Percentiles rank a stretch among this genome's conserved stretches.
phyloP scores from a whole-genome alignment of 2,888 invertebrate genomes.

The Drosophila pseudotakahashii region DNA sequence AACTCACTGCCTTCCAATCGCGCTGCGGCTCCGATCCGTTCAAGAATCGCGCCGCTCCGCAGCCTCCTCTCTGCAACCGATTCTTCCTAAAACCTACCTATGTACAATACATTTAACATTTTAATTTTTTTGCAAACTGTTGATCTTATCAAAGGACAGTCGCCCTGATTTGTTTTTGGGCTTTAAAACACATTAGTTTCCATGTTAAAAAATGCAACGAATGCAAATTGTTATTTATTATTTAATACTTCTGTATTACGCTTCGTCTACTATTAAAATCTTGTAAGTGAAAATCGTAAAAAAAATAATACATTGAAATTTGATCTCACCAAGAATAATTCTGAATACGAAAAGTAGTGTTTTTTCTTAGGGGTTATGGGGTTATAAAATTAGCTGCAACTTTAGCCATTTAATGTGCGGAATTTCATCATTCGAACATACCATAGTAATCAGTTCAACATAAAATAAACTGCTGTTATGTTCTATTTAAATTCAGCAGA shows the following conservation, averaged over 20 bases:
- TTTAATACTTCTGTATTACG: constrained; percentile 65
- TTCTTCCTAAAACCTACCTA: constrained; percentile 71
- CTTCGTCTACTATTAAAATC: constrained; percentile 60
- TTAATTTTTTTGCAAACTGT: constrained; percentile 68
- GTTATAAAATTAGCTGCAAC: background rate
- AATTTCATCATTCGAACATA: background rate
- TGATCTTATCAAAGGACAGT: constrained; percentile 58
- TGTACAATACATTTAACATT: constrained; percentile 68
- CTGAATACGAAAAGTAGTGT: constrained; percentile 4
- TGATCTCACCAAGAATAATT: constrained; percentile 65
- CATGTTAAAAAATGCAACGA: constrained; percentile 70
- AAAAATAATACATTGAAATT: constrained; percentile 62
- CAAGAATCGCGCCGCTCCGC: constrained; percentile 54
- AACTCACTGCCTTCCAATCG: constrained; percentile 71
- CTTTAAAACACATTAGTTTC: constrained; percentile 61
- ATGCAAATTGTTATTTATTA: constrained; percentile 77
- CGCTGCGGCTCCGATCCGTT: constrained; percentile 46
- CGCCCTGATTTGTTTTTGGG: constrained; percentile 43
- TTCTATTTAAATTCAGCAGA: constrained; percentile 4
- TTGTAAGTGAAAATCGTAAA: constrained; percentile 65
- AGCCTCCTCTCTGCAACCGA: constrained; percentile 58
- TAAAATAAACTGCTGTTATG: background rate
- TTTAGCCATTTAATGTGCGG: background rate
- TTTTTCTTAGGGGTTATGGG: background rate
- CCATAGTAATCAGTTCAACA: background rate